phyloP scores from a whole-genome alignment of 2,888 invertebrate genomes.

The Boloria euphrosyne region DNA sequence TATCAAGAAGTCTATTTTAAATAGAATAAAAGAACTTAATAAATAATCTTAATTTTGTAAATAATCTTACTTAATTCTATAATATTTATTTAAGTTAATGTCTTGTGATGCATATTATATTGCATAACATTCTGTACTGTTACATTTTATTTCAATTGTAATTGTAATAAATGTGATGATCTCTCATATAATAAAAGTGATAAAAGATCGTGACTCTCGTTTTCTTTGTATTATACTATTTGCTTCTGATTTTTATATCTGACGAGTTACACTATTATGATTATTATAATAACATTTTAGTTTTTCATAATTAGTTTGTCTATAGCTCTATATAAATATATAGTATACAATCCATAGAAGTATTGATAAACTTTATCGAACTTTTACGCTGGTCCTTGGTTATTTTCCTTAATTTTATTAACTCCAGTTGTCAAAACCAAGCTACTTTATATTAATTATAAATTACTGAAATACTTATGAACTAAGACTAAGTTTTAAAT shows the following conservation, averaged over 20 bases:
- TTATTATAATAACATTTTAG: no score
- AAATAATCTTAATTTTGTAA: conserved; percentile 4
- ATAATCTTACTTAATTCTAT: not conserved
- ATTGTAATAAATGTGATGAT: conserved; percentile 22
- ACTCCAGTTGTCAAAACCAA: no score
- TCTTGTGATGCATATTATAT: not conserved
- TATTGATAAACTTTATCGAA: no score
- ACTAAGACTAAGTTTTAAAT: not conserved
- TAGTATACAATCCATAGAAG: no score
- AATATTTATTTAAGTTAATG: not conserved
- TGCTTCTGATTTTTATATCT: not conserved
- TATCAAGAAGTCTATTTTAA: not conserved
- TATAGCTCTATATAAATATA: no score
- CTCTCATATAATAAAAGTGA: conserved; percentile 25
- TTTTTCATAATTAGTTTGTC: no score
- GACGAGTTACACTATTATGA: no score
- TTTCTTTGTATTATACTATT: not conserved
- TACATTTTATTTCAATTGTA: conserved; percentile 20
- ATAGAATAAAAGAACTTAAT: not conserved
- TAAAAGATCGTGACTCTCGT: conserved; percentile 9
- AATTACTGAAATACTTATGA: no score
- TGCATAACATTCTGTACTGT: conserved; percentile 8
- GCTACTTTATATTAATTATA: no score
- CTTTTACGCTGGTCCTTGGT: no score
- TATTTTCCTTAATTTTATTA: no score